These are phyloP conservation scores for Sitta carolinensis DNA, from an alignment of 2,797 vertebrate genomes.

Conservation along the genomic window DNA sequence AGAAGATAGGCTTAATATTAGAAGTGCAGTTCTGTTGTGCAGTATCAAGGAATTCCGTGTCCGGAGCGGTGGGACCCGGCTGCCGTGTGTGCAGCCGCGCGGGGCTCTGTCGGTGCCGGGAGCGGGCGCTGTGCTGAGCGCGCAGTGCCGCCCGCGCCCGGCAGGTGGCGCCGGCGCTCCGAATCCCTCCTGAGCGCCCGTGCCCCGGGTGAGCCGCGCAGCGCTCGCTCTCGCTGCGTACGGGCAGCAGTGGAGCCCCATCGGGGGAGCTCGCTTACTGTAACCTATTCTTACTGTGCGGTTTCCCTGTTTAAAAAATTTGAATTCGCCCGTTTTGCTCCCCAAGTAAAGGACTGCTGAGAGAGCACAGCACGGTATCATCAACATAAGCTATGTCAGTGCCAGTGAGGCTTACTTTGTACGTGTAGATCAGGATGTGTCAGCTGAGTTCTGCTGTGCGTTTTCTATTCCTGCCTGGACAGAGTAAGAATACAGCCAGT, in stretches of 20 bases:
- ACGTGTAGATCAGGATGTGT: rapidly evolving
- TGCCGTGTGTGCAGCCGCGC: not conserved
- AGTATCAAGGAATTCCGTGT: not conserved
- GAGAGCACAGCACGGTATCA: not conserved
- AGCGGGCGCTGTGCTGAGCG: not conserved
- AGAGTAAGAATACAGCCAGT: not conserved
- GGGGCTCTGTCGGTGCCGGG: rapidly evolving
- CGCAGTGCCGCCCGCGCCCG: not conserved
- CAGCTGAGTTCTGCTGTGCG: not conserved
- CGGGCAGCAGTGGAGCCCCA: no score
- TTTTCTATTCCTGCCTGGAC: not conserved
- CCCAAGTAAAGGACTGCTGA: not conserved
- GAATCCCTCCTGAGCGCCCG: no score
- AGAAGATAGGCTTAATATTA: not conserved
- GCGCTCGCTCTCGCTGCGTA: no score
- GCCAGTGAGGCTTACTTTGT: not conserved
- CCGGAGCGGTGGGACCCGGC: rapidly evolving
- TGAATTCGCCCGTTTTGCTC: not conserved
- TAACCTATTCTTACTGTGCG: not conserved
- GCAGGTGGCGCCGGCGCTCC: no score
- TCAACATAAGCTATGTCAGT: not conserved
- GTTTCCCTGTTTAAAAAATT: not conserved
- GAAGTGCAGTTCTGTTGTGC: rapidly evolving
- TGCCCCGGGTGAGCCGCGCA: no score
- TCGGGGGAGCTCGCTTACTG: not conserved